phyloP scores from a whole-genome alignment of 2,113 vertebrate genomes.

The Sorex fumeus region DNA sequence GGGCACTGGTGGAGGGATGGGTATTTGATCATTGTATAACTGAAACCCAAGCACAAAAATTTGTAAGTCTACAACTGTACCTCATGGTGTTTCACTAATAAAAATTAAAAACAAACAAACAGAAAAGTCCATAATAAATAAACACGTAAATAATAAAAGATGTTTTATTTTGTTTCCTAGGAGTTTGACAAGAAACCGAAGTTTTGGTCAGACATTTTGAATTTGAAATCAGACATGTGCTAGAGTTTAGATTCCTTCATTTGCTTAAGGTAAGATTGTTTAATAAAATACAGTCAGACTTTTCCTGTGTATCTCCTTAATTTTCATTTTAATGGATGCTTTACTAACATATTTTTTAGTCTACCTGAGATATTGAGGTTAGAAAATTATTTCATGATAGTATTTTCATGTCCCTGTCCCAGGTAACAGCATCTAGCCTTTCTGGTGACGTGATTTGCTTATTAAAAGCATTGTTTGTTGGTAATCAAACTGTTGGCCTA shows the following conservation, averaged over 20 bases:
- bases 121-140: no score
- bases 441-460: conserved; percentile 12
- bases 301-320: background rate
- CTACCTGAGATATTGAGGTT: conserved; percentile 2
- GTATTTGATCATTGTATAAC: no score
- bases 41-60: no score
- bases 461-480: background rate
- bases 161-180: conserved; percentile 60
- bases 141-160: no score
- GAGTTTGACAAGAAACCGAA: conserved; percentile 58
- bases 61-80: no score
- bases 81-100: no score
- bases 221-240: conserved; percentile 68
- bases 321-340: background rate
- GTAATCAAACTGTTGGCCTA: conserved; percentile 32
- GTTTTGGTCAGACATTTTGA: background rate
- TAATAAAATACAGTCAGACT: background rate
- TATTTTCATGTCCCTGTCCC: background rate
- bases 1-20: no score
- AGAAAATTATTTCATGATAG: background rate
- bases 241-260: conserved; percentile 83
- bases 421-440: conserved; percentile 15
- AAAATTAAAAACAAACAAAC: no score
- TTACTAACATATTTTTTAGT: conserved; percentile 27
- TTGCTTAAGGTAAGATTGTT: conserved; percentile 85